These are phyloP conservation scores for Heteromyza rotundicornis DNA, from an alignment of 2,888 invertebrate genomes.

Conservation along the genomic window DNA sequence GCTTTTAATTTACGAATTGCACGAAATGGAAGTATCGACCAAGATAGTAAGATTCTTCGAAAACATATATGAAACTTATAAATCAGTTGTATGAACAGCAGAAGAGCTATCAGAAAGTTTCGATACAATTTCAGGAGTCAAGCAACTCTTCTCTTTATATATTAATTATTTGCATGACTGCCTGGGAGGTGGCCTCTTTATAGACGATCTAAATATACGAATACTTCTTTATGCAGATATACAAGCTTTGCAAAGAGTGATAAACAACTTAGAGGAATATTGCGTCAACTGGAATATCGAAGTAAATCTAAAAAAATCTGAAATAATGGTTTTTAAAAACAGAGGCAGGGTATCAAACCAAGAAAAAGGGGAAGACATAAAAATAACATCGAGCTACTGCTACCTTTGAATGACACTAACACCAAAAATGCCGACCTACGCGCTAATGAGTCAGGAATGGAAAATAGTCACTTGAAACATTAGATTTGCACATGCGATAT, in stretches of 20 bases:
- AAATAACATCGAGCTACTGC: no score
- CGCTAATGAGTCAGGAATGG: no score
- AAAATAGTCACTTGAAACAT: no score
- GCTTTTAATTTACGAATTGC: conserved; percentile 11
- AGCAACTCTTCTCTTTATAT: neutral
- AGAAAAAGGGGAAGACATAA: no score
- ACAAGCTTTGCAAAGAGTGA: conserved; percentile 5
- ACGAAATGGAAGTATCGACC: conserved; percentile 9
- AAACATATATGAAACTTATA: neutral
- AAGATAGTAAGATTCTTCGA: conserved; percentile 14
- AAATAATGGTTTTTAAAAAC: no score
- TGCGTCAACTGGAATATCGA: no score
- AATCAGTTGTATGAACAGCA: conserved; percentile 9
- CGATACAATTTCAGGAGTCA: neutral
- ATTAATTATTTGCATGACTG: conserved; percentile 7
- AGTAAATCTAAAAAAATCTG: no score
- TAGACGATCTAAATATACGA: neutral
- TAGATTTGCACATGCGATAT: no score
- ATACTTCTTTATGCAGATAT: conserved; percentile 8
- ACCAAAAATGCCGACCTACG: no score
- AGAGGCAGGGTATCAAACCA: no score
- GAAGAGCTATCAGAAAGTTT: conserved; percentile 3
- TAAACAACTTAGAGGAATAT: neutral
- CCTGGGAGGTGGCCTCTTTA: neutral
- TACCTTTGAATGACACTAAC: no score